Conservation (phyloP, 53 echinoderm and acorn worm genomes). For the Antedon mediterranea region DNA sequence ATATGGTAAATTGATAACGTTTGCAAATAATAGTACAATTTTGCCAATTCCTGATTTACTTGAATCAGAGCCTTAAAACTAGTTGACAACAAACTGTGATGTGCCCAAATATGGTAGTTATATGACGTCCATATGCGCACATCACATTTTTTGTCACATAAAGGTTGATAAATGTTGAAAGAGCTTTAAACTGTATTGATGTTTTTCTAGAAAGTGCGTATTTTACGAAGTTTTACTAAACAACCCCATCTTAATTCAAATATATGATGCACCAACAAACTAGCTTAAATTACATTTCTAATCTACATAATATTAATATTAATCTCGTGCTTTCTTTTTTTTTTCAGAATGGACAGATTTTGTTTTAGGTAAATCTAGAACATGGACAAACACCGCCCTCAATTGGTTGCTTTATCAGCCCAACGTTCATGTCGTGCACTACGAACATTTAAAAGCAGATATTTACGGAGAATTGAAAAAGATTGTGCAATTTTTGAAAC, state of each 20-base stretch:
- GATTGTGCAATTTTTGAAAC: constrained; percentile 39
- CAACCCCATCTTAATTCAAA: not conserved
- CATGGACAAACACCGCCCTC: constrained; percentile 89
- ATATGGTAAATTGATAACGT: too few relatives aligned
- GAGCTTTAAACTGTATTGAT: too few relatives aligned
- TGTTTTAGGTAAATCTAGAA: constrained; percentile 79
- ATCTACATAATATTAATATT: not conserved
- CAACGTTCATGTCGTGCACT: constrained; percentile 62
- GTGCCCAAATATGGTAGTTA: too few relatives aligned
- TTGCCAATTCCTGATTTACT: too few relatives aligned
- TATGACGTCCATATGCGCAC: too few relatives aligned
- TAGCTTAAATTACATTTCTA: constrained; percentile 1
- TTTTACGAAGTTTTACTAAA: too few relatives aligned
- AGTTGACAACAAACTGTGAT: too few relatives aligned
- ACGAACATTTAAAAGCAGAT: constrained; percentile 66
- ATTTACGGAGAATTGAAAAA: constrained; percentile 36
- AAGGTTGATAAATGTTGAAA: too few relatives aligned
- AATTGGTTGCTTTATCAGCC: constrained; percentile 79
- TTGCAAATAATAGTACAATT: too few relatives aligned
- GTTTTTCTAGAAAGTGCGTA: too few relatives aligned
- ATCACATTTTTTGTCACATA: too few relatives aligned
- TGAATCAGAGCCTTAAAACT: too few relatives aligned
- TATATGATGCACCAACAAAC: not conserved
- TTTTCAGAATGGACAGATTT: constrained; percentile 85
- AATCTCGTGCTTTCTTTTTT: not conserved